Base-by-base conservation (phyloP, 2,888 invertebrate genomes). In the Synanthedon tipuliformis region DNA sequence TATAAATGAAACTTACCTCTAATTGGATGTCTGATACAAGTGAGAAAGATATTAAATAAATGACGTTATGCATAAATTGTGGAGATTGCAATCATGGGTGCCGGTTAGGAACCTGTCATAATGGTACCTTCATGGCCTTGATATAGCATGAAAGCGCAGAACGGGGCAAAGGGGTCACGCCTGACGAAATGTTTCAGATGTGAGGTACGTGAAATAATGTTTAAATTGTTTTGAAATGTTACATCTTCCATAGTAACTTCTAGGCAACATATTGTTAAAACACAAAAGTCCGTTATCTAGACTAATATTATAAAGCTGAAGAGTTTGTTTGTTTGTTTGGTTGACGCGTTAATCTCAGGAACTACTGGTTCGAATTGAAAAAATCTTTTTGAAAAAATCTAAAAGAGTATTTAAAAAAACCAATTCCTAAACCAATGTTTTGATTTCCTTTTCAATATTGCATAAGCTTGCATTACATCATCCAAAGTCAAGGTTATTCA, bases 141-240 rank as follows among this genome's bases (percentile, higher is more conserved):
- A 54, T 59, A 51, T 13, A 41, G 18, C 50, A 54, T 50, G 56
- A 58, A 60, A 56, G 54, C 53, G 49, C 51, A 54, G 16, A 56
- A 55, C 48, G 49, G 50, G 52, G 54, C 51, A 60, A 60, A 51
- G 52, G 54, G 60, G 60, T 55, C 55, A 52, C 48, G 41, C 34
- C 3, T 52, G 53, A 53, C 49, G 53, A 50, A 53, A 50, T 52
- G 52, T 52, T 45, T 45, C 18, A 23, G n/a, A 12, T 18, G 12
- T 51, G 41, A 40, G 23, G 16, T 11, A 40, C 51, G 51, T 40
- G 13, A 45, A 45, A 3, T 13, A 12, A 45, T 45, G 12, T 13
- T n/a, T 41, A 11, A 41, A 13, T 41, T n/a, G 7, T 27, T 27
- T 7, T 27, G 27, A 8, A 27, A 27, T 8, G 27, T 8, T 27